A percentile compares a stretch with the other conserved stretches of the same genome.
Evolutionary conservation across 2,797 vertebrate species (phyloP).

Genomic region (Sebastes hubbsi): DNA sequence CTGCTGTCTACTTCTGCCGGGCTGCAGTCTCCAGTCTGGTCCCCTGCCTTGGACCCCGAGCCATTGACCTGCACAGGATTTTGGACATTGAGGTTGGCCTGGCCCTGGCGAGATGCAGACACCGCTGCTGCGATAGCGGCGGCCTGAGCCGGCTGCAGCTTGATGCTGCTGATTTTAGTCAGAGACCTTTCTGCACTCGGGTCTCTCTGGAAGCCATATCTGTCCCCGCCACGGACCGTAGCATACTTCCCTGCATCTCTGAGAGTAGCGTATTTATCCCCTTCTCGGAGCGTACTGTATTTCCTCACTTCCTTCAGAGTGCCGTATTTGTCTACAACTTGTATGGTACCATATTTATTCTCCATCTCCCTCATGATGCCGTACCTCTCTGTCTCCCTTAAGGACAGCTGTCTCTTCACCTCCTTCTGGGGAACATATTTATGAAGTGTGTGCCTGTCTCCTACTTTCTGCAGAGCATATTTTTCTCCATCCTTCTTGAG

Average conservation of each 20-base stretch:
- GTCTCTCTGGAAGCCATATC: conserved; percentile 88
- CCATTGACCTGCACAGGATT: conserved; percentile 80
- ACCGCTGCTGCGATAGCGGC: conserved; percentile 73
- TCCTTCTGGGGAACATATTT: conserved; percentile 68
- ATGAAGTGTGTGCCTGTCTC: conserved; percentile 59
- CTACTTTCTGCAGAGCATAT: conserved; percentile 65
- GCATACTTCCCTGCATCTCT: conserved; percentile 65
- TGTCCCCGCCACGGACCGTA: conserved; percentile 60
- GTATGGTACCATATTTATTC: conserved; percentile 61
- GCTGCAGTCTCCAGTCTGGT: conserved; percentile 61
- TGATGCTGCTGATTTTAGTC: conserved; percentile 90
- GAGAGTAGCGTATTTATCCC: conserved; percentile 53
- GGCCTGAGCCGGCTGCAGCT: conserved; percentile 82
- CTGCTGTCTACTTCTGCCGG: conserved; percentile 70
- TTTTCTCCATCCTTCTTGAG: conserved; percentile 71
- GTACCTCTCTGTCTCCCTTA: conserved; percentile 64
- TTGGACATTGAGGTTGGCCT: conserved; percentile 68
- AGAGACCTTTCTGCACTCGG: conserved; percentile 78
- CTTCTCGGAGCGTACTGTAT: conserved; percentile 69
- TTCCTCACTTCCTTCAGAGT: conserved; percentile 70
- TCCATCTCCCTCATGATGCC: conserved; percentile 21
- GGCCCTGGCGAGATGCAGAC: conserved; percentile 80
- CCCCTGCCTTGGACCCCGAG: conserved; percentile 41
- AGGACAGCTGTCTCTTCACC: conserved; percentile 63
- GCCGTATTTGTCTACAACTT: conserved; percentile 68